Evolutionary conservation across 2,797 vertebrate genomes (phyloP), one percentile per base, ranked within the genome.

Genomic region (Aldrovandia affinis): DNA sequence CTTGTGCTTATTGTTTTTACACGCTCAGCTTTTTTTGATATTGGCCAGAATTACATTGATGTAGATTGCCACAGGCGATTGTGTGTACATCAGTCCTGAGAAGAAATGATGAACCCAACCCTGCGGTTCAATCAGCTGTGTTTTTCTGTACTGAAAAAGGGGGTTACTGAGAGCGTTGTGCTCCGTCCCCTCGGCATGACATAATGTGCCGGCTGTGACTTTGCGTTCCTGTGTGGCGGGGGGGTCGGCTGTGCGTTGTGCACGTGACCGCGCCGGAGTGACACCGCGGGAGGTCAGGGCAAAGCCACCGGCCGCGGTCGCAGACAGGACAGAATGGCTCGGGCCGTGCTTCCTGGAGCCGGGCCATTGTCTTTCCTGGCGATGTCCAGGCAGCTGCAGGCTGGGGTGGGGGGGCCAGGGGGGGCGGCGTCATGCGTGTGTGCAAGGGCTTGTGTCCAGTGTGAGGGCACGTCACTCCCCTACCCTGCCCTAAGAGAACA

Each of bases 351-450:
- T 50, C 78, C 83, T 73, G 47, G 78, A 39, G 85, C 89, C 89
- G 89, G 89, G 86, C 86, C 88, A 88, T 89, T 85, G 83, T 92
- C 89, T 92, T 94, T n/a, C 91, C 89, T 90, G 80, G 88, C 80
- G 83, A 3, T 81, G 86, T 79, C 78, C 90, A 50, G 86, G 89
- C 94, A 95, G 94, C 94, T 95, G 95, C 90, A 84, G 89, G 83
- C 63, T 80, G 25, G 18, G n/a, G 33, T 12, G 73, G 20, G 73
- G 73, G 73, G 68, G 33, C 28, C n/a, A n/a, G n/a, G n/a, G 6
- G 47, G 47, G 2, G 22, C 57, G 18, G 59, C 10, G 80, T 55
- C 28, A 59, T 20, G 80, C 12, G 47, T 50, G 47, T 61, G 33
- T 9, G 82, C 10, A 20, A 39, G 73, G 73, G 39, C 14, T 81